Conservation (phyloP, 64 coral and sea anemone species). For the Porites lutea region DNA sequence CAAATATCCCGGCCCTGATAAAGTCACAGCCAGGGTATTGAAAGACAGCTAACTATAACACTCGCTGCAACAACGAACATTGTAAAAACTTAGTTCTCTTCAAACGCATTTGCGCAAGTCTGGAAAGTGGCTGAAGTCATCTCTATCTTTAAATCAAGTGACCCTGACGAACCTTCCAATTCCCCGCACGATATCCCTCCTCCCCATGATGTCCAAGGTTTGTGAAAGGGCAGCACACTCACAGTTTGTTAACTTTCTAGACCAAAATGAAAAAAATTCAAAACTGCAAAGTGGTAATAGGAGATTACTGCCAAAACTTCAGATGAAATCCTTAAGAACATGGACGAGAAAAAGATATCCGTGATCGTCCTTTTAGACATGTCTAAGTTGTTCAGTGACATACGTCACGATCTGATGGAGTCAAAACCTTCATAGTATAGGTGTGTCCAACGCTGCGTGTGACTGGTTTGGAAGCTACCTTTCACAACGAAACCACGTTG, state of each 20-base stretch:
- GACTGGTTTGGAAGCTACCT: conserved; percentile 44
- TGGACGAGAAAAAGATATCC: neutral
- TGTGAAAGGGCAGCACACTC: conserved; percentile 4
- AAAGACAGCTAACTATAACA: conserved; percentile 47
- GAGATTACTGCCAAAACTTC: neutral
- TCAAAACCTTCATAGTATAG: conserved; percentile 36
- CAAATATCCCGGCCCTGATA: conserved; percentile 52
- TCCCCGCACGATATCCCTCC: conserved; percentile 18
- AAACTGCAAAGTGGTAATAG: conserved; percentile 57
- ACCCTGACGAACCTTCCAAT: conserved; percentile 1
- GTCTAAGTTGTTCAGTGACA: neutral
- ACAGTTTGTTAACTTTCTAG: conserved; percentile 10
- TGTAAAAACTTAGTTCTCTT: conserved; percentile 37
- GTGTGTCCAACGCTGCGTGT: conserved; percentile 41
- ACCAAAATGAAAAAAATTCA: conserved; percentile 33
- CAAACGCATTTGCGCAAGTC: conserved; percentile 14
- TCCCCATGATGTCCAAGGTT: conserved; percentile 43
- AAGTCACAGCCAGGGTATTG: conserved; percentile 50
- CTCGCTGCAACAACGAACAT: conserved; percentile 35
- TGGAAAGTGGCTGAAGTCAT: conserved; percentile 62
- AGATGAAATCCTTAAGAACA: no score
- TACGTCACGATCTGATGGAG: conserved; percentile 39
- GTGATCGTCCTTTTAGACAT: neutral
- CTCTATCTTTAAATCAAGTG: conserved; percentile 21
- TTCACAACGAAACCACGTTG: conserved; percentile 43